Evolutionary conservation across 2,888 invertebrate genomes (phyloP).

Genomic region (Branchellion lobata): DNA sequence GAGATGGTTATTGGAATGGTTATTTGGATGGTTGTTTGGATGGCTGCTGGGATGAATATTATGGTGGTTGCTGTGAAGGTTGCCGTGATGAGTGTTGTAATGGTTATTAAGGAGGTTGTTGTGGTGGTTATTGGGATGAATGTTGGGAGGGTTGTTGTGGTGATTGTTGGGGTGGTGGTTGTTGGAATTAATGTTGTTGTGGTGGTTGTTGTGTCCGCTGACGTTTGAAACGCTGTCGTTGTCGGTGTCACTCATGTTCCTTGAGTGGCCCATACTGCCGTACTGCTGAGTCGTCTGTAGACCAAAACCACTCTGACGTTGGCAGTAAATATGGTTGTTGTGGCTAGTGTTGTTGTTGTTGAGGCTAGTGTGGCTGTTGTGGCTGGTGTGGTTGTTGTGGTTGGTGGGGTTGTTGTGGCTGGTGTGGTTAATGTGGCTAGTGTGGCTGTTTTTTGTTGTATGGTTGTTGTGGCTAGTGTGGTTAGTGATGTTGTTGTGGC

Average conservation of each 20-base stretch:
- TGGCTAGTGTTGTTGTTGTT: slow-evolving; percentile 5
- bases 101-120: slow-evolving; percentile 23
- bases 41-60: no score
- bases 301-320: background rate
- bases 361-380: background rate
- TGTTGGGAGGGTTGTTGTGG: background rate
- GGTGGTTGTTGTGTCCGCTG: background rate
- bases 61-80: slow-evolving; percentile 3
- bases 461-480: background rate
- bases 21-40: background rate
- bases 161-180: background rate
- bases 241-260: background rate
- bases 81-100: background rate
- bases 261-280: background rate
- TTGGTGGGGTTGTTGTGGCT: background rate
- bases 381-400: background rate
- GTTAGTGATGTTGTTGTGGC: background rate
- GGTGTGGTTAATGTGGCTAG: no score
- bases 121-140: no score
- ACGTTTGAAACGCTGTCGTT: background rate
- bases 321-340: background rate
- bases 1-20: background rate
- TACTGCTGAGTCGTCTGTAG: background rate
- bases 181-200: background rate
- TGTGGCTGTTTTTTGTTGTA: no score